Evolutionary conservation across 2,888 invertebrate species (phyloP).

Genomic region (Eupithecia pulchellata): DNA sequence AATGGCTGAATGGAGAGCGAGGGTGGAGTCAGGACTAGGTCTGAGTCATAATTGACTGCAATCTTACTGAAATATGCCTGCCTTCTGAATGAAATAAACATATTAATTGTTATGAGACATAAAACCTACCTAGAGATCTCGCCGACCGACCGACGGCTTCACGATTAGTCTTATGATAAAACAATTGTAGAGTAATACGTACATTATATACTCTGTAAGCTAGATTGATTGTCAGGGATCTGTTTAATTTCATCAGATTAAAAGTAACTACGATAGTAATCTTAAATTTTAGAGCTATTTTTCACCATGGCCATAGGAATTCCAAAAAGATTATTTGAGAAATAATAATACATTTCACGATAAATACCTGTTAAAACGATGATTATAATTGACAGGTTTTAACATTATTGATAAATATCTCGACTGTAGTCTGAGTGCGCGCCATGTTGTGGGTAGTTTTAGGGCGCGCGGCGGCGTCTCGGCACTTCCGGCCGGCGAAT

Average conservation of each 20-base stretch:
- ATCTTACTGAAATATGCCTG: background rate
- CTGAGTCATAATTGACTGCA: background rate
- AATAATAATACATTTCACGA: background rate
- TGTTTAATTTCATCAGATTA: too few relatives aligned
- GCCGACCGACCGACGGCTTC: background rate
- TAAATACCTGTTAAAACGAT: background rate
- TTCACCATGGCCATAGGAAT: background rate
- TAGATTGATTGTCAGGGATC: too few relatives aligned
- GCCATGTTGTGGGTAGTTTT: constrained; percentile 62
- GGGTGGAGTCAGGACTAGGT: constrained; percentile 42
- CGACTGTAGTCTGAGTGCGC: constrained; percentile 13
- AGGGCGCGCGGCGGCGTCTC: constrained; percentile 68
- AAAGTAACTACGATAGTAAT: too few relatives aligned
- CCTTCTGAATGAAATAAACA: background rate
- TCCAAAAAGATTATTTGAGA: background rate
- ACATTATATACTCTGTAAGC: too few relatives aligned
- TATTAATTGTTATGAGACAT: background rate
- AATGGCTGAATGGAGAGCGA: constrained; percentile 43
- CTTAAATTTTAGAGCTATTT: background rate
- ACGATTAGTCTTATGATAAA: too few relatives aligned
- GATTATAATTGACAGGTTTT: background rate
- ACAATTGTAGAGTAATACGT: too few relatives aligned
- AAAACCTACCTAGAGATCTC: background rate
- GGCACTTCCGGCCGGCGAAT: constrained; percentile 72
- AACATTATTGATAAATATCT: background rate